Conservation (phyloP, 2,797 vertebrate species). For the Micromesistius poutassou region DNA sequence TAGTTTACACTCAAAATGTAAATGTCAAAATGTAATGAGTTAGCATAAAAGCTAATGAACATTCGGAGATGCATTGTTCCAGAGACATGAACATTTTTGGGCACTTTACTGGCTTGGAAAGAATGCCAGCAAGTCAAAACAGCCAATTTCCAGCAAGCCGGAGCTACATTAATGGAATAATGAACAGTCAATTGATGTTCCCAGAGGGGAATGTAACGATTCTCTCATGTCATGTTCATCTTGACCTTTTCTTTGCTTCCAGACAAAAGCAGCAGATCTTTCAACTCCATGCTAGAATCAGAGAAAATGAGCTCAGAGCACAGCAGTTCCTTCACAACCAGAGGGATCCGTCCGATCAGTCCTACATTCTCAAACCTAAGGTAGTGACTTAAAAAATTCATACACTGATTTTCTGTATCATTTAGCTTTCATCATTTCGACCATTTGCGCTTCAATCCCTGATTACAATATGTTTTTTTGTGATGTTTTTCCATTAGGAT, state of each 20-base stretch:
- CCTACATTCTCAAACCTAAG: constrained; percentile 74
- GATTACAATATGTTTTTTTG: constrained; percentile 3
- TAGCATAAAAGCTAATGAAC: too few relatives aligned
- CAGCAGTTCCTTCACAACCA: constrained; percentile 84
- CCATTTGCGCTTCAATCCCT: background rate
- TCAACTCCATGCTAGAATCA: constrained; percentile 85
- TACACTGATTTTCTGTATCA: background rate
- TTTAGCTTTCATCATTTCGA: background rate
- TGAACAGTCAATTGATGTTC: background rate
- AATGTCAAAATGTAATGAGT: too few relatives aligned
- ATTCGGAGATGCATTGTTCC: background rate
- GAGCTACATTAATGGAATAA: background rate
- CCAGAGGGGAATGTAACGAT: background rate
- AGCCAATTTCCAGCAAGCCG: background rate
- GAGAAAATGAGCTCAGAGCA: constrained; percentile 87
- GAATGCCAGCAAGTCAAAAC: background rate
- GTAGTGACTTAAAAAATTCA: constrained; percentile 57
- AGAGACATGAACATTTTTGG: background rate
- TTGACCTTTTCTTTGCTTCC: constrained; percentile 38
- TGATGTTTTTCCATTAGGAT: constrained; percentile 37
- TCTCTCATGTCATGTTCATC: background rate
- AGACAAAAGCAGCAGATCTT: constrained; percentile 96
- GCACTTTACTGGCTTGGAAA: background rate
- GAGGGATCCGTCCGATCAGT: constrained; percentile 77
- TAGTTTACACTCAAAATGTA: too few relatives aligned